Conservation (phyloP, 2,888 invertebrate genomes). For the Tanytarsus gracilentus region DNA sequence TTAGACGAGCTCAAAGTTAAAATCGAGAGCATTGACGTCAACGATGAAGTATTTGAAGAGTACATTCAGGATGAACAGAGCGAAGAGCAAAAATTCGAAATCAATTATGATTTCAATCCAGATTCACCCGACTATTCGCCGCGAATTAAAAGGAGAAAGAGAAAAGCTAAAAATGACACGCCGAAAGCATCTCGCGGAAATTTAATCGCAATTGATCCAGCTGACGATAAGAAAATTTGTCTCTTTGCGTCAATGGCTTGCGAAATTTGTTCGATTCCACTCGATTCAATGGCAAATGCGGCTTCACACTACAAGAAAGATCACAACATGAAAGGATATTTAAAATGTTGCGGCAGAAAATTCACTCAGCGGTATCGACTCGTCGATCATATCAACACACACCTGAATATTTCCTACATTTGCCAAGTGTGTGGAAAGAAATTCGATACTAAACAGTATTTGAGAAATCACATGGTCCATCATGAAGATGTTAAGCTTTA, state of each 20-base stretch:
- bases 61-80: too few species aligned
- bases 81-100: too few species aligned
- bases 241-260: neutral
- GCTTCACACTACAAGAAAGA: neutral
- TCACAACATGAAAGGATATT: slow-evolving; percentile 3
- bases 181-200: too few species aligned
- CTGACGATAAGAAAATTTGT: slow-evolving; percentile 12
- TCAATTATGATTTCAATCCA: too few species aligned
- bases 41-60: too few species aligned
- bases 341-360: slow-evolving; percentile 1
- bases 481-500: slow-evolving; percentile 1
- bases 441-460: neutral
- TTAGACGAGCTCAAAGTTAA: too few species aligned
- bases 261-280: neutral
- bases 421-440: neutral
- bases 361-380: neutral
- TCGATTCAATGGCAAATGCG: neutral
- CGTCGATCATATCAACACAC: slow-evolving; percentile 9
- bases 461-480: neutral
- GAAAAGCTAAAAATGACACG: too few species aligned
- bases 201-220: too few species aligned
- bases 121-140: too few species aligned
- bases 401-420: slow-evolving; percentile 2
- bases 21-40: too few species aligned
- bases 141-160: too few species aligned